These are phyloP conservation scores for Parnassius glacialis DNA, from an alignment of 2,888 invertebrate genomes.

Conservation along the genomic window DNA sequence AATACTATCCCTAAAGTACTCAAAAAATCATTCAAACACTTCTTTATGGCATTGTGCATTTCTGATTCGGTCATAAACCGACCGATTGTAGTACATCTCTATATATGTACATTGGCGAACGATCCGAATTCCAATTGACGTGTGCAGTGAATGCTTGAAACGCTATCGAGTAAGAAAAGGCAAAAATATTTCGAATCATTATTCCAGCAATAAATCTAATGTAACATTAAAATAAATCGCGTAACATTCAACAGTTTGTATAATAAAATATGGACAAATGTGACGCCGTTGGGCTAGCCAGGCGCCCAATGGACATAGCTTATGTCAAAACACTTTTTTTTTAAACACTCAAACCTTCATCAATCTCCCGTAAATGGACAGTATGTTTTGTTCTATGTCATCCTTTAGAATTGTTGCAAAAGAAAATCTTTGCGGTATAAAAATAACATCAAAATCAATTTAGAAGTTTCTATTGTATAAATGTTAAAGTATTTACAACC, in stretches of 20 bases:
- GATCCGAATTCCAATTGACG: conserved; percentile 50
- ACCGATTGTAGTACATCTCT: conserved; percentile 38
- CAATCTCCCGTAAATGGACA: conserved; percentile 15
- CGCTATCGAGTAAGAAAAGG: conserved; percentile 38
- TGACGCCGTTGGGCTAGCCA: conserved; percentile 15
- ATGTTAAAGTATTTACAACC: too few species aligned
- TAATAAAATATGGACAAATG: conserved; percentile 17
- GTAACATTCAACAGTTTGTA: conserved; percentile 31
- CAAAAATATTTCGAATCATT: conserved; percentile 44
- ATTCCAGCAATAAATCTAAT: conserved; percentile 44
- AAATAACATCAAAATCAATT: too few species aligned
- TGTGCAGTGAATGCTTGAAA: conserved; percentile 49
- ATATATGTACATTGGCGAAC: conserved; percentile 30
- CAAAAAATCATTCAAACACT: conserved; percentile 19
- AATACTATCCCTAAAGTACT: conserved; percentile 12
- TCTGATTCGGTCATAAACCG: conserved; percentile 41
- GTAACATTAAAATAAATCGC: conserved; percentile 44
- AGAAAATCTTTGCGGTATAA: neutral
- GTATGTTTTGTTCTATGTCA: conserved; percentile 5
- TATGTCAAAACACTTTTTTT: too few species aligned
- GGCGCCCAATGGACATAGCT: conserved; percentile 22
- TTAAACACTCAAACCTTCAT: conserved; percentile 17
- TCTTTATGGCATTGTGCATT: conserved; percentile 29
- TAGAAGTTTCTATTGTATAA: too few species aligned
- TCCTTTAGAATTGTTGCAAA: neutral